Evolutionary conservation across 2,113 vertebrate genomes (phyloP).

Genomic region (Fulica atra): DNA sequence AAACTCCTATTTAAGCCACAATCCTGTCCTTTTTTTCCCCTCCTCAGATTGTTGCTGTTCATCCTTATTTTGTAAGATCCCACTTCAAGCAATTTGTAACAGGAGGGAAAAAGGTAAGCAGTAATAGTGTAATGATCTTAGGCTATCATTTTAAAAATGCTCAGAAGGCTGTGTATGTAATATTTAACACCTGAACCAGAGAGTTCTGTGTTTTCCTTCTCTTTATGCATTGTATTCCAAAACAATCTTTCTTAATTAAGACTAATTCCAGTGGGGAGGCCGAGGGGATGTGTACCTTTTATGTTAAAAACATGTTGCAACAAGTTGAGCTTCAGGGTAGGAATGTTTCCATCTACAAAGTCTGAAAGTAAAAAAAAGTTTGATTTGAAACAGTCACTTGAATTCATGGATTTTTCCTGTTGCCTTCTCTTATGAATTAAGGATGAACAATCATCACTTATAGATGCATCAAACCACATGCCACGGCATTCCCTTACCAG

Average conservation of each 20-base stretch:
- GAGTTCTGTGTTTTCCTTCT: background rate
- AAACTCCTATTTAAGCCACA: background rate
- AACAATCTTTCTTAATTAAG: background rate
- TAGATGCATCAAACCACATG: background rate
- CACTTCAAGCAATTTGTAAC: constrained; percentile 98
- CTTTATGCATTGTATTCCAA: background rate
- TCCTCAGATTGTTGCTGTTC: constrained; percentile 84
- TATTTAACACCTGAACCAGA: background rate
- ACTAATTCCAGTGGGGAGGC: background rate
- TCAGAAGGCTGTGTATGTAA: background rate
- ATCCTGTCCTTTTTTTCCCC: background rate
- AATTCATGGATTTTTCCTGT: background rate
- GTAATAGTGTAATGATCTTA: background rate
- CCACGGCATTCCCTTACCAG: background rate
- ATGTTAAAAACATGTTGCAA: background rate
- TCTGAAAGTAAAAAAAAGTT: background rate
- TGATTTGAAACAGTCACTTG: background rate
- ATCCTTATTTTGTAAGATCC: constrained; percentile 92
- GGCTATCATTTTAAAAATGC: background rate
- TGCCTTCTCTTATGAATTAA: background rate
- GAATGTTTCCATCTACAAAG: background rate
- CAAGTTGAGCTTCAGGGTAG: background rate
- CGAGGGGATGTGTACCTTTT: background rate
- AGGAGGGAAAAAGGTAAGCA: constrained; percentile 93
- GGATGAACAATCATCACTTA: background rate